Percentiles rank a stretch among this genome's conserved stretches.
phyloP scores from a whole-genome alignment of 2,113 vertebrate genomes.

The Macrotis lagotis region DNA sequence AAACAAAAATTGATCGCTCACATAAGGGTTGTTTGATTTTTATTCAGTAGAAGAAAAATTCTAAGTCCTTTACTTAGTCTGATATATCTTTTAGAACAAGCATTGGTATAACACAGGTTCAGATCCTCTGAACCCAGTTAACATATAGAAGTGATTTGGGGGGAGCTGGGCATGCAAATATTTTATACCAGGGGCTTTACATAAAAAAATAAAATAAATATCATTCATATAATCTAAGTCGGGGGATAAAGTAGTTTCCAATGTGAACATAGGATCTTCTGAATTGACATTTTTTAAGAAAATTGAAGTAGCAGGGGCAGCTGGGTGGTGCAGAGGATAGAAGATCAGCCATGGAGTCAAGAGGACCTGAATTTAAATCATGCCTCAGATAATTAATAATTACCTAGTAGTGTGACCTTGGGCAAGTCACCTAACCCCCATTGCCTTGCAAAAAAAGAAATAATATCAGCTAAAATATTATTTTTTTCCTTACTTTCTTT shows the following conservation, averaged over 20 bases:
- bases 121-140: not conserved
- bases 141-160: not conserved
- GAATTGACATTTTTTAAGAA: not conserved
- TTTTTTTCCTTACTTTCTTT: not conserved
- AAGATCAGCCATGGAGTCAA: no score
- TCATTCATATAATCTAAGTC: not conserved
- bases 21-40: conserved; percentile 22
- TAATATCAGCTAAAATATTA: not conserved
- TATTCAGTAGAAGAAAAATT: not conserved
- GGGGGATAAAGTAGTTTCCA: not conserved
- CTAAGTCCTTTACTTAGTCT: not conserved
- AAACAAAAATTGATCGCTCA: not conserved
- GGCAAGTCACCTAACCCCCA: not conserved
- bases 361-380: no score
- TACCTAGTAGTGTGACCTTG: no score
- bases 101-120: not conserved
- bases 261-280: not conserved
- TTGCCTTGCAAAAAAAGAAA: not conserved
- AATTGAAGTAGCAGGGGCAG: no score
- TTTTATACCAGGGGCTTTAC: not conserved
- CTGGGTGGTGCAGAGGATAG: no score
- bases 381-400: no score
- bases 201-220: not conserved
- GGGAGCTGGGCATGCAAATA: not conserved
- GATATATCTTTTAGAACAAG: not conserved